Conservation (phyloP, 2,888 invertebrate species). For the Steinernema carpocapsae region DNA sequence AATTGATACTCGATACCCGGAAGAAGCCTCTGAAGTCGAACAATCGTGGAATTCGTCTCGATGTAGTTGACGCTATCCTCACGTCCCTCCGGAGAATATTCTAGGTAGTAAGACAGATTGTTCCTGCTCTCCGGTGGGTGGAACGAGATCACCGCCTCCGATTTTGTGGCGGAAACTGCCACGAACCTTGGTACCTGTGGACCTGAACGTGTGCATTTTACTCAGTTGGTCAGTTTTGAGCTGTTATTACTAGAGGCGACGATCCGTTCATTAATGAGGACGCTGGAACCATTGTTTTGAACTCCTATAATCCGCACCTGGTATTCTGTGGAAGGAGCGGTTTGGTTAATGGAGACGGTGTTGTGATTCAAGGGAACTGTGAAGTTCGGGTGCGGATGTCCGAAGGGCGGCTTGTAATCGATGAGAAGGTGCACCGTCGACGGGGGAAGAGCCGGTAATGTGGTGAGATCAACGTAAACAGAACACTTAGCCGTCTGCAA, state of each 20-base stretch:
- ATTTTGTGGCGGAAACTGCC: constrained; percentile 55
- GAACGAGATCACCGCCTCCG: constrained; percentile 60
- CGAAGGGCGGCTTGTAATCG: constrained; percentile 61
- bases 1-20: constrained; percentile 56
- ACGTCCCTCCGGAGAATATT: constrained; percentile 60
- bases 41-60: constrained; percentile 60
- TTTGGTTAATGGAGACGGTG: constrained; percentile 55
- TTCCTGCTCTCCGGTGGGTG: constrained; percentile 50
- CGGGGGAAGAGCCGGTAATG: constrained; percentile 9
- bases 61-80: constrained; percentile 60
- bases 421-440: constrained; percentile 41
- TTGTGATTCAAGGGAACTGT: constrained; percentile 36
- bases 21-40: constrained; percentile 57
- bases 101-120: constrained; percentile 45
- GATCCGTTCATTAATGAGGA: constrained; percentile 51
- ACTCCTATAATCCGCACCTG: constrained; percentile 56
- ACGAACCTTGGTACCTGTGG: constrained; percentile 60
- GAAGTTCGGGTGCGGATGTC: constrained; percentile 48
- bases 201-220: constrained; percentile 46
- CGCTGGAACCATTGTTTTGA: constrained; percentile 51
- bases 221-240: neutral
- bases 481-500: constrained; percentile 15
- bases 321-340: constrained; percentile 63
- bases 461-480: constrained; percentile 26
- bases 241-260: constrained; percentile 56